Percentiles rank a stretch among this genome's conserved stretches.
phyloP scores from a whole-genome alignment of 1,140 invertebrate genomes.

The Drosophila asahinai region DNA sequence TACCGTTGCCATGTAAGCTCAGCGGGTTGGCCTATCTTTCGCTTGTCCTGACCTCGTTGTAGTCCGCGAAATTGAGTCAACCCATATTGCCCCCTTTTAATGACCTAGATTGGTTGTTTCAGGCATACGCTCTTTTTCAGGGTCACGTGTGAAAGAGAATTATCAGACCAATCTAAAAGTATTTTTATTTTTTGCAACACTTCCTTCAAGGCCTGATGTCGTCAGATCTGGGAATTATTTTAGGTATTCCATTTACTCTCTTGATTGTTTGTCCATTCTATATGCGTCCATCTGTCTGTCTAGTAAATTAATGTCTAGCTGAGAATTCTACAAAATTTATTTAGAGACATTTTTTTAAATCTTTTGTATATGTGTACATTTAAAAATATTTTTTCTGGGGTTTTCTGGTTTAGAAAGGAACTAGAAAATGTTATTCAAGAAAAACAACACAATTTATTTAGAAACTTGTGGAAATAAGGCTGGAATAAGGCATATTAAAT shows the following conservation, averaged over 20 bases:
- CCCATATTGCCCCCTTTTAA: constrained; percentile 63
- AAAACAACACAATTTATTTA: neutral
- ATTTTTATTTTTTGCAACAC: constrained; percentile 38
- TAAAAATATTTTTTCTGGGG: constrained; percentile 16
- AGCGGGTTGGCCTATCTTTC: constrained; percentile 61
- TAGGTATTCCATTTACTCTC: constrained; percentile 9
- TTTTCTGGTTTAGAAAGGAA: constrained; percentile 6
- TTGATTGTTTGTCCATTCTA: constrained; percentile 27
- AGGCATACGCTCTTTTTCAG: constrained; percentile 31
- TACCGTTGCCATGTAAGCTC: constrained; percentile 54
- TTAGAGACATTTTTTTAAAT: constrained; percentile 40
- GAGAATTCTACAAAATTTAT: constrained; percentile 55
- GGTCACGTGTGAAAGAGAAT: constrained; percentile 34
- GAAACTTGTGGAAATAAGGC: neutral
- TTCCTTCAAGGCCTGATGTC: constrained; percentile 35
- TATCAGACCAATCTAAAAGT: constrained; percentile 12
- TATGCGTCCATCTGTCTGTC: constrained; percentile 29
- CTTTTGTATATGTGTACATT: constrained; percentile 10
- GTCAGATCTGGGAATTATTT: constrained; percentile 41
- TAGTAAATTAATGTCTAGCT: constrained; percentile 64
- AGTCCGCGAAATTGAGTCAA: constrained; percentile 46
- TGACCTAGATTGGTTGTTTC: constrained; percentile 56
- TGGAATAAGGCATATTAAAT: neutral
- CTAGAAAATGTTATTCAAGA: neutral
- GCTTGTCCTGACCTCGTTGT: constrained; percentile 55